Percentiles rank a stretch among this genome's conserved stretches.
These are phyloP conservation scores for Gordius sp. DNA, from an alignment of 2,888 invertebrate genomes.

Conservation along the genomic window DNA sequence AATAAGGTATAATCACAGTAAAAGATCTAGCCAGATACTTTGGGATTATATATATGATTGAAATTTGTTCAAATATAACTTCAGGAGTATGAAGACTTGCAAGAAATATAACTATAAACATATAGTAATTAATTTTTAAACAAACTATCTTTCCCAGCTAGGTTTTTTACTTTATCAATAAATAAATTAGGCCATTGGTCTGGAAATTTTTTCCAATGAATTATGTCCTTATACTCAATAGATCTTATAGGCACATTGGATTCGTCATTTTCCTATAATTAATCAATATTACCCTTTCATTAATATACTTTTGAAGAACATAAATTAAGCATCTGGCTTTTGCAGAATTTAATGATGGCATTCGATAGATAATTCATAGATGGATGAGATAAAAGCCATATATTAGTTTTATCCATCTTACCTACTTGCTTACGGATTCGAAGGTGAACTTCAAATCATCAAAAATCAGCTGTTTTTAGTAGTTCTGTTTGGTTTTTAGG, in stretches of 20 bases:
- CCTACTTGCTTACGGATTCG: too few relatives aligned
- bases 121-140: neutral
- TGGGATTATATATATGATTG: slow-evolving; percentile 29
- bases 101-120: slow-evolving; percentile 28
- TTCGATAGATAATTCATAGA: neutral
- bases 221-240: slow-evolving; percentile 18
- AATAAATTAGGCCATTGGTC: slow-evolving; percentile 30
- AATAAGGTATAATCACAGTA: slow-evolving; percentile 29
- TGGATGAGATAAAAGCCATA: slow-evolving; percentile 8
- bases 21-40: slow-evolving; percentile 29
- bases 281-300: neutral
- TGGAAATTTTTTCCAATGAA: slow-evolving; percentile 28
- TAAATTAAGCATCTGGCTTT: neutral
- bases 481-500: too few relatives aligned
- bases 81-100: slow-evolving; percentile 29
- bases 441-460: too few relatives aligned
- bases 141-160: slow-evolving; percentile 29
- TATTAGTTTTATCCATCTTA: too few relatives aligned
- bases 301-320: neutral
- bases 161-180: slow-evolving; percentile 28
- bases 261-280: neutral
- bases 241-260: neutral
- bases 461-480: too few relatives aligned
- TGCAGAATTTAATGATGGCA: neutral
- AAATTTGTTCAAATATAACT: slow-evolving; percentile 30